Evolutionary conservation across 1,140 invertebrate genomes (phyloP).

Genomic region (Aphelenchoides fujianensis): DNA sequence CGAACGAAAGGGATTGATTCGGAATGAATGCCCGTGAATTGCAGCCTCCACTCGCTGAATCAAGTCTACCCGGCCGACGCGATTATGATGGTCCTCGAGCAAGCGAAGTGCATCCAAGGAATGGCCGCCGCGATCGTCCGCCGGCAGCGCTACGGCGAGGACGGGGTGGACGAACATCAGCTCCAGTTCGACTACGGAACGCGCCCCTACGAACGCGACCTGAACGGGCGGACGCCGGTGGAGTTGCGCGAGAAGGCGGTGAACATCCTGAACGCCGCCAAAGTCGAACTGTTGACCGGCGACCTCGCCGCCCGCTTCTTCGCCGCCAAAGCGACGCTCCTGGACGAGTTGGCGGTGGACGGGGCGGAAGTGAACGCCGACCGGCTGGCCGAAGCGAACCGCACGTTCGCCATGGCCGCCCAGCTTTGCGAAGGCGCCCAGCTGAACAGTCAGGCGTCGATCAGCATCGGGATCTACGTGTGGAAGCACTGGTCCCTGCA

Average conservation of each 20-base stretch:
- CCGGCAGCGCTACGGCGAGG: slow-evolving; percentile 1
- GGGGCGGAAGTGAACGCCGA: neutral
- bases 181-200: neutral
- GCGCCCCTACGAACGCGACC: neutral
- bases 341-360: neutral
- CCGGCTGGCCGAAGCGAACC: neutral
- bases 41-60: slow-evolving; percentile 3
- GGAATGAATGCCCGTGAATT: no score
- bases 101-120: slow-evolving; percentile 1
- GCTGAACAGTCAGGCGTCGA: neutral
- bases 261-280: neutral
- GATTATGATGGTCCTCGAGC: slow-evolving; percentile 4
- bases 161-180: neutral
- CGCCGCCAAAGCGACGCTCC: neutral
- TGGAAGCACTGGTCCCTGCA: slow-evolving; percentile 18
- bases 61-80: slow-evolving; percentile 3
- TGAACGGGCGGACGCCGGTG: neutral
- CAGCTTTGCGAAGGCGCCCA: neutral
- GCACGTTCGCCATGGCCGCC: neutral
- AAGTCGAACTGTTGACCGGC: neutral
- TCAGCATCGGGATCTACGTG: neutral
- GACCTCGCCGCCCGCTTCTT: slow-evolving; percentile 17
- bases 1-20: no score
- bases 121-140: neutral
- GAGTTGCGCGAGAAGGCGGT: neutral